Evolutionary conservation across 2,888 invertebrate species (phyloP), one percentile per base, ranked within the genome.

Genomic region (Chydorus sphaericus): DNA sequence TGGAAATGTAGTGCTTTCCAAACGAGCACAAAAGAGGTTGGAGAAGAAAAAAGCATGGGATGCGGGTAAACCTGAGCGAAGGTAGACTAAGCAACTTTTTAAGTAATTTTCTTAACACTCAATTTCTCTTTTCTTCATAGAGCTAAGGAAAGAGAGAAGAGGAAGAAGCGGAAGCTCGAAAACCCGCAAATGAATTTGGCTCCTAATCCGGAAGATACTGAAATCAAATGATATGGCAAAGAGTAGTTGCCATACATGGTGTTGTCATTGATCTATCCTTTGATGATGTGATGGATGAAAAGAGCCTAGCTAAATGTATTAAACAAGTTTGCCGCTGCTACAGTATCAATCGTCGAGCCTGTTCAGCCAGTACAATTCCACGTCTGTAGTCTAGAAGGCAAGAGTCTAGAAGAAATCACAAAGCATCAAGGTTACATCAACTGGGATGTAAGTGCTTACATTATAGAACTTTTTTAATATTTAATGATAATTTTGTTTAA

Each of bases 241-340:
- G 60, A 81, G 83, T 59, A 72, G 74, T 53, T 83, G 82, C 66
- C 81, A n/a, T 79, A 70, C 76, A 80, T 55, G 76, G 76, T 55
- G 75, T 96, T 16, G 84, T 83, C 16, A 80, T 97, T 61, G 96
- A 97, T 68, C 79, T 93, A 66, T 87, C 89, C 65, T 94, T 91
- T 69, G 91, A 92, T 67, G 76, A 87, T 61, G 73, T 88, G 52
- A 97, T 97, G 96, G 82, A 79, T 60, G 85, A 85, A 61, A 83
- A 77, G 73, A 92, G 93, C 68, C 77, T 92, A 64, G 81, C 80
- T 58, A 91, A 91, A 74, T 82, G 90, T 62, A 81, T 86, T 10
- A 91, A 92, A 69, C 96, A 96, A 73, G 78, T 94, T 62, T 75
- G 89, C 61, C 77, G 90, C 55, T 87, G 92, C 64, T 96, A 97